Evolutionary conservation across 2,797 vertebrate species (phyloP).

Genomic region (Lutjanus campechanus): DNA sequence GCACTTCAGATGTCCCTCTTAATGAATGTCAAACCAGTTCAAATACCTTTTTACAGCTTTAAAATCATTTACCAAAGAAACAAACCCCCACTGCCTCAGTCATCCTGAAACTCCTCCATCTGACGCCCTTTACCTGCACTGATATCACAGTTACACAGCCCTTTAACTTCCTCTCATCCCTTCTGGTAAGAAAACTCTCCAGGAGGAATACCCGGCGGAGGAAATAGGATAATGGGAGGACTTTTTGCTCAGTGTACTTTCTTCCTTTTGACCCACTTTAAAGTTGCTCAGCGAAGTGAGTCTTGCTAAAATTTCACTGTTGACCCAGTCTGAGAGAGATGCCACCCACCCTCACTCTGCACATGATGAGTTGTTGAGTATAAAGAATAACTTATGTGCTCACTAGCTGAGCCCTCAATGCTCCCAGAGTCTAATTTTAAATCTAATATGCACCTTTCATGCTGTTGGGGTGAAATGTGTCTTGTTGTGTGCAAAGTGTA

Average conservation of each 20-base stretch:
- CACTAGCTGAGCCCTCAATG: neutral
- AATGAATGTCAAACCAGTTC: neutral
- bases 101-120: neutral
- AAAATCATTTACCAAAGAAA: neutral
- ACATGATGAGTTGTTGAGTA: too few species aligned
- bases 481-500: neutral
- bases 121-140: neutral
- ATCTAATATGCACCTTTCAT: neutral
- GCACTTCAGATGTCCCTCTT: neutral
- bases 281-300: slow-evolving; percentile 9
- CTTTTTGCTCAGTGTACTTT: neutral
- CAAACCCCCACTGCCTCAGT: neutral
- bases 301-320: neutral
- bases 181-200: neutral
- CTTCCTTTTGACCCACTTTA: slow-evolving; percentile 23
- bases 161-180: neutral
- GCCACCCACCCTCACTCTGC: neutral
- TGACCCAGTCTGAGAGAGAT: slow-evolving; percentile 1
- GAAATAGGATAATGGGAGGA: neutral
- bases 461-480: neutral
- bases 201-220: slow-evolving; percentile 1
- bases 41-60: neutral
- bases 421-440: neutral
- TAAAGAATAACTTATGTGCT: neutral
- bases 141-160: neutral